Percentiles rank a stretch among this genome's conserved stretches.
Conservation (phyloP, 2,797 vertebrate species). For the Macropus fuliginosus region DNA sequence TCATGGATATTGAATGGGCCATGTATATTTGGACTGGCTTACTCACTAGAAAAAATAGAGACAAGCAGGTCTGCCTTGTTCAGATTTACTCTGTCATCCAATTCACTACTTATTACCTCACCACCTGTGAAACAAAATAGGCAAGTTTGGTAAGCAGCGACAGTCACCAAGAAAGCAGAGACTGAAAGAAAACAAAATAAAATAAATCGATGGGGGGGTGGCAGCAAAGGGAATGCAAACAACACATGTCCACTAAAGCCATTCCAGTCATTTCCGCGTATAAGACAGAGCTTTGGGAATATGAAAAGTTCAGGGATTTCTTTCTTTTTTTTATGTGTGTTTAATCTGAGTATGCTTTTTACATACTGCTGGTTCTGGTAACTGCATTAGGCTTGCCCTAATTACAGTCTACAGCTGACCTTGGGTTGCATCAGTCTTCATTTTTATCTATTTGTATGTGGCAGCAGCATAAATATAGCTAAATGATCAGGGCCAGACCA, state of each 20-base stretch:
- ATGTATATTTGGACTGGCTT: not conserved
- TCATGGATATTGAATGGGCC: not conserved
- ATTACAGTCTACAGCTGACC: slow-evolving; percentile 62
- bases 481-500: slow-evolving; percentile 68
- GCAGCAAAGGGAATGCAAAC: not conserved
- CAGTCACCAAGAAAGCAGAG: slow-evolving; percentile 41
- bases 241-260: not conserved
- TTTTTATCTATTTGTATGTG: slow-evolving; percentile 72
- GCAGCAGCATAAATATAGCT: slow-evolving; percentile 66
- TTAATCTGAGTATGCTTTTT: slow-evolving; percentile 57
- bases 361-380: slow-evolving; percentile 73
- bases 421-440: slow-evolving; percentile 47
- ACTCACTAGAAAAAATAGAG: not conserved
- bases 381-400: slow-evolving; percentile 66
- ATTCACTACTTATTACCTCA: not conserved
- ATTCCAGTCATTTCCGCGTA: slow-evolving; percentile 27
- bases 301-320: slow-evolving; percentile 54
- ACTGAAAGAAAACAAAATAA: slow-evolving; percentile 8
- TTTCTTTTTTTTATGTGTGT: not conserved
- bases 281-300: slow-evolving; percentile 65
- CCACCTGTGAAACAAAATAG: slow-evolving; percentile 30
- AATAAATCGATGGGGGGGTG: not conserved
- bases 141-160: slow-evolving; percentile 22
- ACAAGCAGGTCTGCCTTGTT: not conserved
- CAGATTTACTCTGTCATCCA: slow-evolving; percentile 23